Evolutionary conservation across 2,797 vertebrate species (phyloP), one percentile per base, ranked within the genome.

Genomic region (Gambusia yucatana): DNA sequence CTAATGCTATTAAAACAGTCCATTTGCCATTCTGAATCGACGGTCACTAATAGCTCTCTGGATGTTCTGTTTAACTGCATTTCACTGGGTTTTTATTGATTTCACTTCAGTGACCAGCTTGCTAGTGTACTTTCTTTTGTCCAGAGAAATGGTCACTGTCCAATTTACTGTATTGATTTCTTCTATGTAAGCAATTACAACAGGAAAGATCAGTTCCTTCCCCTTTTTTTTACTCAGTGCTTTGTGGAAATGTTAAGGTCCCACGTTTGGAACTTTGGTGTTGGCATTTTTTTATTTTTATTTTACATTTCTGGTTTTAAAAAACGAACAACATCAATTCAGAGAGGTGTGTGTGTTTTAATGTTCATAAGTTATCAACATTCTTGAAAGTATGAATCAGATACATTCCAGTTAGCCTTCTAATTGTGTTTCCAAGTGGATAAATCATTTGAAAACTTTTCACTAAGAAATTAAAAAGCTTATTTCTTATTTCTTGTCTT

Each of bases 121-220:
- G 63, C 79, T 84, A 67, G 84, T 78, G 50, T 73, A 82, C 89
- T 86, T 90, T 77, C 80, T 81, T 87, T 80, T 61, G 77, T 83
- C 77, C 43, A 52, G 61, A 77, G 77, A 87, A 89, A 82, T 84
- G 70, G 81, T 82, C 75, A 48, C 81, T 67, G 75, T 86, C 76
- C 39, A 89, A 75, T 90, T 90, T 83, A 79, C 81, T 16, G 13
- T 83, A 94, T 92, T 91, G 92, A 92, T 92, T 87, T 81, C 46
- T 70, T 75, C 78, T 77, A 73, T 76, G 84, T 80, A 86, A 76
- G 78, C 80, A 84, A 83, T 86, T 70, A 75, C 72, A 81, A 43
- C 36, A 25, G 43, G 79, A 79, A 83, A 73, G 55, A 73, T 39
- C 4, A 14, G 63, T 6, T 46, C 48, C 61, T 69, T 47, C 46